Evolutionary conservation across 2,888 invertebrate genomes (phyloP).

Genomic region (Biston stratarius): DNA sequence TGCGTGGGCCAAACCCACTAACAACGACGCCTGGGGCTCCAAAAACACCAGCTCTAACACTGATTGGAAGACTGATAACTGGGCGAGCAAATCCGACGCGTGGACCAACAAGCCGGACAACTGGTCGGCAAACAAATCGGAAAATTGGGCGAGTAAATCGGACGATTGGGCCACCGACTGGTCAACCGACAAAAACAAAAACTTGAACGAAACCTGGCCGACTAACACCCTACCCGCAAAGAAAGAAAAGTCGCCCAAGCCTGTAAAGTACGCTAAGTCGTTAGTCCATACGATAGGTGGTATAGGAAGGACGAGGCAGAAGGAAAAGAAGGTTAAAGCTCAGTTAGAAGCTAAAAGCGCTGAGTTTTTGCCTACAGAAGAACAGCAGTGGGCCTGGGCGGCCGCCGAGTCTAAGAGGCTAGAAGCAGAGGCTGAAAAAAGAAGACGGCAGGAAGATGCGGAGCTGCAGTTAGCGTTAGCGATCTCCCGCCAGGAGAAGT

Average conservation of each 20-base stretch:
- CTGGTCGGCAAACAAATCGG: constrained; percentile 51
- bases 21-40: constrained; percentile 52
- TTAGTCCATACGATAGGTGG: constrained; percentile 82
- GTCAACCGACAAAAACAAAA: constrained; percentile 66
- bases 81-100: constrained; percentile 60
- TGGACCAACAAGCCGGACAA: constrained; percentile 58
- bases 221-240: constrained; percentile 73
- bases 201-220: constrained; percentile 80
- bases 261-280: constrained; percentile 79
- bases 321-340: constrained; percentile 70
- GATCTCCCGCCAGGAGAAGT: constrained; percentile 86
- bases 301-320: constrained; percentile 70
- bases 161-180: constrained; percentile 72
- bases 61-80: constrained; percentile 71
- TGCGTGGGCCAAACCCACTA: constrained; percentile 64
- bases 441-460: constrained; percentile 88
- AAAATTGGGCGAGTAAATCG: constrained; percentile 61
- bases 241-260: constrained; percentile 81
- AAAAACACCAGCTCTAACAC: constrained; percentile 47
- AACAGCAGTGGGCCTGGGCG: constrained; percentile 91
- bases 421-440: constrained; percentile 87
- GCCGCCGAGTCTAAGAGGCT: constrained; percentile 88
- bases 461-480: constrained; percentile 91
- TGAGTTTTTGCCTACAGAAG: constrained; percentile 83
- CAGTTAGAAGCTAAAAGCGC: constrained; percentile 58